Evolutionary conservation across 1,140 invertebrate genomes (phyloP).

Genomic region (Formica selysi): DNA sequence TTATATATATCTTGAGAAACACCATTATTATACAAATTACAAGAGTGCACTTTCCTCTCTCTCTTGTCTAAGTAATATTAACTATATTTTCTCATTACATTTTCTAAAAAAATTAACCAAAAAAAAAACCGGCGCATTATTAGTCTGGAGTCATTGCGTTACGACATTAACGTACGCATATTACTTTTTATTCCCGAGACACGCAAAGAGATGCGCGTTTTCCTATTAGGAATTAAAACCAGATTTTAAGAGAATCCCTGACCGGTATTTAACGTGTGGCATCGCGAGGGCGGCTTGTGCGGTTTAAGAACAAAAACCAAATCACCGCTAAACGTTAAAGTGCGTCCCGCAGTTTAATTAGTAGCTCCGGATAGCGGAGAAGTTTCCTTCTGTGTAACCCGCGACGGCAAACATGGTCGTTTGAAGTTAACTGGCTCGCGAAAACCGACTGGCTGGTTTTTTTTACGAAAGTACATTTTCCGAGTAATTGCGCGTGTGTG

Average conservation of each 20-base stretch:
- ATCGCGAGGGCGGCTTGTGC: not conserved
- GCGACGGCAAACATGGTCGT: conserved; percentile 30
- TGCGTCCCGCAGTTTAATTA: conserved; percentile 52
- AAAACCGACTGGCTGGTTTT: conserved; percentile 2
- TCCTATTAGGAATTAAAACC: conserved; percentile 9
- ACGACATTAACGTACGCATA: not conserved
- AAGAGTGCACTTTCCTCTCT: not conserved
- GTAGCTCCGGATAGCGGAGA: conserved; percentile 33
- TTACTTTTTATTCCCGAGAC: not conserved
- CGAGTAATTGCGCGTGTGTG: conserved; percentile 1
- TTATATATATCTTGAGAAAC: not conserved
- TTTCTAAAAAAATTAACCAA: not conserved
- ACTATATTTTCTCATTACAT: conserved; percentile 3
- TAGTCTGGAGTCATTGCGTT: not conserved
- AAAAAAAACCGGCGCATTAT: not conserved
- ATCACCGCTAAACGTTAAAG: conserved; percentile 43
- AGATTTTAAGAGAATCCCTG: conserved; percentile 20
- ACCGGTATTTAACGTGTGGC: not conserved
- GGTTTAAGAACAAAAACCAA: conserved; percentile 48
- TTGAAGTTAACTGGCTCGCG: conserved; percentile 34
- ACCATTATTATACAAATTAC: not conserved
- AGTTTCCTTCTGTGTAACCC: conserved; percentile 42
- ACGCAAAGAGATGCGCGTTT: not conserved
- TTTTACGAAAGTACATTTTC: conserved; percentile 34
- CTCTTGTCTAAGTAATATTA: not conserved